These are phyloP conservation scores for Tragelaphus strepsiceros DNA, from an alignment of 2,113 vertebrate genomes.

Conservation along the genomic window DNA sequence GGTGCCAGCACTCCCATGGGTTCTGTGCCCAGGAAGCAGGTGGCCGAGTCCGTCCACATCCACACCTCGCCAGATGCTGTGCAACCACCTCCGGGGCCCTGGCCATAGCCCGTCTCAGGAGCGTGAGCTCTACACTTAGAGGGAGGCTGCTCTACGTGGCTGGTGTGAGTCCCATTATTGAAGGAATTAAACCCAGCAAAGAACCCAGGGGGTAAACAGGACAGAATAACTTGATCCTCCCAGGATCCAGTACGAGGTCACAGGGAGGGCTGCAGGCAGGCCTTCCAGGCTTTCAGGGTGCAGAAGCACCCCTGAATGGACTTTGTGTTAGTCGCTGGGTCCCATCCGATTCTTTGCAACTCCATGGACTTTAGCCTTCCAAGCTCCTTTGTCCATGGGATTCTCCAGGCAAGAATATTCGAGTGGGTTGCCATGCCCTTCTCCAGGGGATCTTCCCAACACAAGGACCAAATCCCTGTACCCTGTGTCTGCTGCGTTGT, in stretches of 20 bases:
- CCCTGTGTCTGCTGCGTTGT: too few relatives aligned
- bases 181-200: neutral
- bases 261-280: neutral
- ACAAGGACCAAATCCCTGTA: too few relatives aligned
- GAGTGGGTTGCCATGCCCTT: too few relatives aligned
- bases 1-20: neutral
- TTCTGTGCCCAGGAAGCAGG: neutral
- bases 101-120: neutral
- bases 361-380: too few relatives aligned
- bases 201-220: neutral
- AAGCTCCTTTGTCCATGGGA: too few relatives aligned
- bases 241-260: neutral
- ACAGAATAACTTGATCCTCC: neutral
- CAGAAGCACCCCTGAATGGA: too few relatives aligned
- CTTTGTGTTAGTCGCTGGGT: too few relatives aligned
- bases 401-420: too few relatives aligned
- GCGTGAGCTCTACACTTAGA: neutral
- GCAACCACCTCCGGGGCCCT: too few relatives aligned
- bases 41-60: neutral
- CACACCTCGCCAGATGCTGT: too few relatives aligned
- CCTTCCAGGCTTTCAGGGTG: neutral
- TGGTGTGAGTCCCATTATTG: neutral
- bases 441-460: too few relatives aligned
- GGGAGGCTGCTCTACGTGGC: neutral
- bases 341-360: too few relatives aligned